Percentiles rank a stretch among this genome's conserved stretches.
Evolutionary conservation across 1,140 invertebrate genomes (phyloP).

Genomic region (Drosophila navojoa): DNA sequence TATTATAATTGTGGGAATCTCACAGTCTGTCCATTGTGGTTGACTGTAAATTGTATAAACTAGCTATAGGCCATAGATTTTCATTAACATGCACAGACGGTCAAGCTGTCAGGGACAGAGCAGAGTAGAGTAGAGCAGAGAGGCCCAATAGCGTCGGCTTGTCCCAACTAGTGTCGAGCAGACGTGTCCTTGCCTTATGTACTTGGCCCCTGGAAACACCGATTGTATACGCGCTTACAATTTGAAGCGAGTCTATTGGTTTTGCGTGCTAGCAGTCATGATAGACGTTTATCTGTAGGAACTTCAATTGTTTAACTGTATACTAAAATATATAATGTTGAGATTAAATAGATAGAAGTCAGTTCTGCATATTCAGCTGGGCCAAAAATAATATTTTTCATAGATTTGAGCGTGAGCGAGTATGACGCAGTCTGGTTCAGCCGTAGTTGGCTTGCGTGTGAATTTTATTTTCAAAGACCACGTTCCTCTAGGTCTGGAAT

Average conservation of each 20-base stretch:
- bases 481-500: constrained; percentile 16
- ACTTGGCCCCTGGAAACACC: constrained; percentile 19
- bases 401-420: no score
- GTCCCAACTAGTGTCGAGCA: neutral
- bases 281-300: no score
- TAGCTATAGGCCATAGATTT: constrained; percentile 43
- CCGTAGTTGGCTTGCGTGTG: constrained; percentile 45
- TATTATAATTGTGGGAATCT: constrained; percentile 72
- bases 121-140: neutral
- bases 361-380: no score
- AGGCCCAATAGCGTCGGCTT: constrained; percentile 11
- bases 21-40: constrained; percentile 46
- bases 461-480: constrained; percentile 49
- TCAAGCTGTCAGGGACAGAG: constrained; percentile 40
- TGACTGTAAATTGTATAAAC: neutral
- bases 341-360: neutral
- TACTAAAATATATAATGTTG: neutral
- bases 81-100: constrained; percentile 57
- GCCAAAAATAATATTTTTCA: no score
- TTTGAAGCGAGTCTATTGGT: no score
- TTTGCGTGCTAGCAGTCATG: no score
- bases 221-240: no score
- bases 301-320: no score
- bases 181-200: constrained; percentile 59
- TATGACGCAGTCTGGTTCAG: no score